Conservation (phyloP, 2,113 vertebrate genomes). For the Scartelaos histophorus region DNA sequence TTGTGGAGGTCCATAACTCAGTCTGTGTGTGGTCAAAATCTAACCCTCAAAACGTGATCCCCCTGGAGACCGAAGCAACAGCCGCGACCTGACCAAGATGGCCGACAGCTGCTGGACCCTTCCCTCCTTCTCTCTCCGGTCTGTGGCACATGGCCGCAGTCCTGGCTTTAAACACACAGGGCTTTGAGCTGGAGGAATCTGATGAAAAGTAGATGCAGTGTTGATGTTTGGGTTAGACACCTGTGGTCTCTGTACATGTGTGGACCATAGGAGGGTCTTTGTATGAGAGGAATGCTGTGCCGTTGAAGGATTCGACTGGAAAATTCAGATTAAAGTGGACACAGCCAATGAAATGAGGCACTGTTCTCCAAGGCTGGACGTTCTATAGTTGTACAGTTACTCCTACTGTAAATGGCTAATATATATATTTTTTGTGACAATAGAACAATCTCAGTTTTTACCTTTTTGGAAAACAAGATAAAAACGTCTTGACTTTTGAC, state of each 20-base stretch:
- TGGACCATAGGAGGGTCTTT: not conserved
- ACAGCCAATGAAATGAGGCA: not conserved
- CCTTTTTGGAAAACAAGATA: too few relatives aligned
- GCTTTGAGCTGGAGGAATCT: constrained; percentile 49
- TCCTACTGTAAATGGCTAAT: not conserved
- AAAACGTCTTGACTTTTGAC: too few relatives aligned
- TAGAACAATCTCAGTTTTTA: too few relatives aligned
- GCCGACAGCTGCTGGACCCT: constrained; percentile 50
- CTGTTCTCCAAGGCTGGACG: not conserved
- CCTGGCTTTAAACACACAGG: constrained; percentile 19
- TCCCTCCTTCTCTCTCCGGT: constrained; percentile 61
- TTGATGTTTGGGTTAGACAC: constrained; percentile 14
- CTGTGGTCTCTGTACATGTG: constrained; percentile 5
- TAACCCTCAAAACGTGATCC: constrained; percentile 17
- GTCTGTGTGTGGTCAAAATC: constrained; percentile 45
- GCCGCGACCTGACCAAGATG: constrained; percentile 49
- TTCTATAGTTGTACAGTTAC: not conserved
- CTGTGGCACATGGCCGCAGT: constrained; percentile 13
- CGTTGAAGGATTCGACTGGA: not conserved
- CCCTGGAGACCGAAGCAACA: constrained; percentile 44
- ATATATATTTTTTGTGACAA: not conserved
- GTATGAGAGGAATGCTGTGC: constrained; percentile 1
- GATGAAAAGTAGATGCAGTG: constrained; percentile 7
- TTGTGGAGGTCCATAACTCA: not conserved
- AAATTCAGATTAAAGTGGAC: constrained; percentile 3